A percentile compares a stretch with the other conserved stretches of the same genome.
Conservation (phyloP, 2,888 invertebrate species). For the Zele albiditarsus region DNA sequence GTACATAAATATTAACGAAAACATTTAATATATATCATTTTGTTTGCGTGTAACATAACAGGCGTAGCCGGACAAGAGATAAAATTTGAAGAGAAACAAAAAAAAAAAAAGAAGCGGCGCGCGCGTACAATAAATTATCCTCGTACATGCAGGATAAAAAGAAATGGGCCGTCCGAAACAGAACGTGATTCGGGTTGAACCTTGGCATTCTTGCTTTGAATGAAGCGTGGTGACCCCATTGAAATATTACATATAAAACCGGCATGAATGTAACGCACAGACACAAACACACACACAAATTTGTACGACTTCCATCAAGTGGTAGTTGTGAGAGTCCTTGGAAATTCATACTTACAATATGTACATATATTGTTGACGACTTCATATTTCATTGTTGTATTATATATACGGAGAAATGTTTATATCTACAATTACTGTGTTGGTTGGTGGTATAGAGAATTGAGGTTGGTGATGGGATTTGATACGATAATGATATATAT, state of each 20-base stretch:
- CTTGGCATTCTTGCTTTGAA: constrained; percentile 2
- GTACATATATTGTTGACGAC: not conserved
- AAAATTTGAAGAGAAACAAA: not conserved
- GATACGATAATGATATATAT: no score
- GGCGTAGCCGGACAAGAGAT: not conserved
- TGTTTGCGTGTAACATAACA: not conserved
- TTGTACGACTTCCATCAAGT: not conserved
- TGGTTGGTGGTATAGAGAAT: no score
- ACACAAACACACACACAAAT: not conserved
- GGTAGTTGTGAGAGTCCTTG: not conserved
- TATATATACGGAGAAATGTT: no score
- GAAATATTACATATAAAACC: not conserved
- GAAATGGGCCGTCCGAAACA: not conserved
- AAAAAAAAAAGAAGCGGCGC: not conserved
- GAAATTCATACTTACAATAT: not conserved
- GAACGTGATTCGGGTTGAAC: not conserved
- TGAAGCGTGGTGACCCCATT: not conserved
- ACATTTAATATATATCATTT: not conserved
- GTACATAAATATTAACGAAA: not conserved
- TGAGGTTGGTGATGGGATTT: no score
- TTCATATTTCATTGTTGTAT: not conserved
- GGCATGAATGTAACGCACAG: not conserved
- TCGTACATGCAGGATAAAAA: not conserved
- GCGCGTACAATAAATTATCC: not conserved
- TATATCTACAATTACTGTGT: no score